These are phyloP conservation scores for Orestias chungarensis DNA, from an alignment of 2,797 vertebrate genomes.

Conservation along the genomic window DNA sequence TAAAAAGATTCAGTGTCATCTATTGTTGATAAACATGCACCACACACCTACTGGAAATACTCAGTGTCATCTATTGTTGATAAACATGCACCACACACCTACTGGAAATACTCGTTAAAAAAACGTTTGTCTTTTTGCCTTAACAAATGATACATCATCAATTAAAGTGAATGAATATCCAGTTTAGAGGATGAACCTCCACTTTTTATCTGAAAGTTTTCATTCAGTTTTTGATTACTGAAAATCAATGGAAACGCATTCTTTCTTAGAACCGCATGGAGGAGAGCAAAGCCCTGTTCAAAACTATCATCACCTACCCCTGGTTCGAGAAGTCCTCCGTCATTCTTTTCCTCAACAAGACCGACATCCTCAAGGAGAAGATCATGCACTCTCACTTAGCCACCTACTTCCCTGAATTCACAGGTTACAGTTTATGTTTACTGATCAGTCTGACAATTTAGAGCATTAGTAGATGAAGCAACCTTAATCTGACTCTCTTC, in stretches of 20 bases:
- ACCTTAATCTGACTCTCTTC: no score
- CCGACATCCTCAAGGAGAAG: conserved; percentile 91
- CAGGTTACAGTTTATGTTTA: conserved; percentile 70
- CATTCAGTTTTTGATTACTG: not conserved
- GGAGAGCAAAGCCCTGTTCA: conserved; percentile 93
- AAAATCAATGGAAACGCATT: not conserved
- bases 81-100: not conserved
- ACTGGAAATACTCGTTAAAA: not conserved
- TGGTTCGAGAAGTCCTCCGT: conserved; percentile 92
- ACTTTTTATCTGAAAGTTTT: not conserved
- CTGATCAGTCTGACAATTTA: not conserved
- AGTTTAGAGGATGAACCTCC: not conserved
- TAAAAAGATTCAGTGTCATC: no score
- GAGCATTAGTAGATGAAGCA: not conserved
- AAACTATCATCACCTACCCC: conserved; percentile 91
- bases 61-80: no score
- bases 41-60: not conserved
- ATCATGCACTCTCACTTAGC: conserved; percentile 86
- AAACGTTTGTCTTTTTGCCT: no score
- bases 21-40: no score
- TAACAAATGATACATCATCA: not conserved
- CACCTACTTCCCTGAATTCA: conserved; percentile 90
- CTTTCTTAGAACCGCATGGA: conserved; percentile 88
- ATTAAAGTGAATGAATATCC: not conserved
- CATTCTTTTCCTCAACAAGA: conserved; percentile 94